A percentile compares a stretch with the other conserved stretches of the same genome.
Conservation (phyloP, 1,140 invertebrate genomes). For the Dolichoris vasculosae region DNA sequence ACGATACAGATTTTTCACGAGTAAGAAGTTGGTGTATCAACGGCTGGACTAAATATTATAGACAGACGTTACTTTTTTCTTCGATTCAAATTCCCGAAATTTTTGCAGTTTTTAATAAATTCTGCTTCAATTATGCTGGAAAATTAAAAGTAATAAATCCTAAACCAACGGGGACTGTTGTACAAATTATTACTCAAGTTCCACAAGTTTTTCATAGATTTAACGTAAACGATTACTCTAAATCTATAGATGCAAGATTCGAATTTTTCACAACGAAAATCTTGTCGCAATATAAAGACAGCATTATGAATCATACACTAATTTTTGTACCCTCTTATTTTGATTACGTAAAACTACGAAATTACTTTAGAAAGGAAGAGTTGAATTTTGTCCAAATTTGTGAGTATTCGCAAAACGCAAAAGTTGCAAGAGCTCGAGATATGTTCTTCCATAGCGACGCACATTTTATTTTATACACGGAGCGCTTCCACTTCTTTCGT, state of each 20-base stretch:
- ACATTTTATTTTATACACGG: conserved; percentile 94
- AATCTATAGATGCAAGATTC: conserved; percentile 87
- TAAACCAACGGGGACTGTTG: conserved; percentile 80
- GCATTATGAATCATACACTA: conserved; percentile 88
- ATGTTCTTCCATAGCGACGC: conserved; percentile 93
- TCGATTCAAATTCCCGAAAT: conserved; percentile 87
- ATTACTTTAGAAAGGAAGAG: conserved; percentile 93
- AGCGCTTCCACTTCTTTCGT: conserved; percentile 94
- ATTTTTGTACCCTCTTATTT: conserved; percentile 97
- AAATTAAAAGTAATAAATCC: conserved; percentile 81
- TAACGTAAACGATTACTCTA: conserved; percentile 72
- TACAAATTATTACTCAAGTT: conserved; percentile 83
- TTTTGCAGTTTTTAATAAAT: conserved; percentile 85
- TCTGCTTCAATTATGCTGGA: conserved; percentile 90
- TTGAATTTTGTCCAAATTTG: conserved; percentile 90
- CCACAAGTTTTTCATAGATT: conserved; percentile 86
- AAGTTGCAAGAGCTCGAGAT: conserved; percentile 91
- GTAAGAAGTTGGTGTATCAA: conserved; percentile 93
- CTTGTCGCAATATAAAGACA: conserved; percentile 86
- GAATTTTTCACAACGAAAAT: conserved; percentile 91
- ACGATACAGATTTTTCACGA: conserved; percentile 92
- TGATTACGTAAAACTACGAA: conserved; percentile 93
- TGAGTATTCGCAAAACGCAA: conserved; percentile 89
- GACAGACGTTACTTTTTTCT: conserved; percentile 93
- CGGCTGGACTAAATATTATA: conserved; percentile 88